phyloP scores from a whole-genome alignment of 2,797 vertebrate genomes.

The Acridotheres tristis region DNA sequence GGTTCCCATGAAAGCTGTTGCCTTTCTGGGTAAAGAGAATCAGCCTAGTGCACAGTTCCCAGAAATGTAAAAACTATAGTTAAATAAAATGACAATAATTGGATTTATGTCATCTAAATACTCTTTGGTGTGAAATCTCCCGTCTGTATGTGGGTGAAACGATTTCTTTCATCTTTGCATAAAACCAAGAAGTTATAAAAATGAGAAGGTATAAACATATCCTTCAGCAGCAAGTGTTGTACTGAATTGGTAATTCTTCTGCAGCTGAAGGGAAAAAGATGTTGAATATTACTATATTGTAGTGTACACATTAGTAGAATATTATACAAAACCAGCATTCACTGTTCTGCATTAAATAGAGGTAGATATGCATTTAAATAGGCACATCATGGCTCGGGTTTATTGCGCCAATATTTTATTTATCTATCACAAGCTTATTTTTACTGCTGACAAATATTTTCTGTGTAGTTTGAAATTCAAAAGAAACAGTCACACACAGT shows the following conservation, averaged over 20 bases:
- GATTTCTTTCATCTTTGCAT: neutral
- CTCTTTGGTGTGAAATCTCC: neutral
- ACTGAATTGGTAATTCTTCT: neutral
- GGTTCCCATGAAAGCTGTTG: neutral
- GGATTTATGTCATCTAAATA: constrained; percentile 3
- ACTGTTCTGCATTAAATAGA: neutral
- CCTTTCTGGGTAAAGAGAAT: neutral
- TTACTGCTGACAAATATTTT: constrained; percentile 66
- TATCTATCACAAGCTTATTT: constrained; percentile 47
- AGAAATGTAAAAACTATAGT: neutral
- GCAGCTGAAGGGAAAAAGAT: constrained; percentile 23
- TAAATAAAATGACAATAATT: neutral
- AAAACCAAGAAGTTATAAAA: neutral
- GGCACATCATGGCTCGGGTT: constrained; percentile 5
- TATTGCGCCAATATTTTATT: constrained; percentile 56
- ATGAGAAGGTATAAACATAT: neutral
- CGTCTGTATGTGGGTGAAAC: neutral
- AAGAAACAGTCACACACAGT: constrained; percentile 48
- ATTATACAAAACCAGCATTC: neutral
- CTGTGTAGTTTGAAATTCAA: constrained; percentile 44
- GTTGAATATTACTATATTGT: neutral
- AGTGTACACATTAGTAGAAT: constrained; percentile 16
- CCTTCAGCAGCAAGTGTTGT: neutral
- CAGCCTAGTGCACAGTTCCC: neutral
- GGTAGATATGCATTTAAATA: constrained; percentile 43